phyloP scores from a whole-genome alignment of 92 coral and sea anemone genomes.

The Phenganax subtilis region DNA sequence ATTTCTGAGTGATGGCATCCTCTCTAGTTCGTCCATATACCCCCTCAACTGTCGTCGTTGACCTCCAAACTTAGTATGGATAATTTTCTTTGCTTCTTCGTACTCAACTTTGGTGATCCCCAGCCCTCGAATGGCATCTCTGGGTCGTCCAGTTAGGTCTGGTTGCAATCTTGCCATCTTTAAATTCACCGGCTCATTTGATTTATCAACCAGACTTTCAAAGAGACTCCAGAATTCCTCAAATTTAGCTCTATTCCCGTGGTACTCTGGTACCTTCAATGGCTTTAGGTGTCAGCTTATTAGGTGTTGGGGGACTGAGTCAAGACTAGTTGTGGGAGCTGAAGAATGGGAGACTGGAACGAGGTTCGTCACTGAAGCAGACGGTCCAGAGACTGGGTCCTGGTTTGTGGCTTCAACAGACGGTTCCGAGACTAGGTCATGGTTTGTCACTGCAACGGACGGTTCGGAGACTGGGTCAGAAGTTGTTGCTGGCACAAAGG shows the following conservation, averaged over 20 bases:
- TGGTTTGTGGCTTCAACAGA: too few relatives aligned
- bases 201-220: conserved; percentile 12
- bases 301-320: neutral
- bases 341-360: neutral
- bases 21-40: neutral
- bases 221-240: conserved; percentile 4
- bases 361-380: too few relatives aligned
- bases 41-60: neutral
- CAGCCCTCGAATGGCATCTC: neutral
- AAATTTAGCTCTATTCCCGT: neutral
- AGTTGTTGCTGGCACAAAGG: too few relatives aligned
- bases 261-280: neutral
- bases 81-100: conserved; percentile 5
- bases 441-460: too few relatives aligned
- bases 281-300: neutral
- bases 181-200: neutral
- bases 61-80: conserved; percentile 6
- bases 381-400: too few relatives aligned
- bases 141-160: neutral
- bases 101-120: neutral
- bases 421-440: too few relatives aligned
- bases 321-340: neutral
- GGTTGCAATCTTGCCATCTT: neutral
- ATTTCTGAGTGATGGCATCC: too few relatives aligned
- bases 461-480: too few relatives aligned